A percentile compares a stretch with the other conserved stretches of the same genome.
These are phyloP conservation scores for Lingula anatina DNA, from an alignment of 2,888 invertebrate genomes.

Conservation along the genomic window DNA sequence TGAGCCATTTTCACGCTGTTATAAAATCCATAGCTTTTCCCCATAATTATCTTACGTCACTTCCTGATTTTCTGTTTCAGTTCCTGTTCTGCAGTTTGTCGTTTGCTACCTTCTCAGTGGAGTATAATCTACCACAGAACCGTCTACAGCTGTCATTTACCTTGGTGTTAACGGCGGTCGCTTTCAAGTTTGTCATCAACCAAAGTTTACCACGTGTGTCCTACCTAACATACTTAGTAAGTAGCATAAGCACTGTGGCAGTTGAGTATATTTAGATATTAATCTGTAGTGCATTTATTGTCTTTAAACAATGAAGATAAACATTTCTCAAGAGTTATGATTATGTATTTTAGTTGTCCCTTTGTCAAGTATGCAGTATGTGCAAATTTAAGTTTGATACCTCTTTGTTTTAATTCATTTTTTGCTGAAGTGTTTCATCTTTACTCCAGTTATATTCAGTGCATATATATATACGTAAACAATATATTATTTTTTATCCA, in stretches of 20 bases:
- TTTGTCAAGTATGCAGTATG: background rate
- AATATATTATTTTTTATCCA: background rate
- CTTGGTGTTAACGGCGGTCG: constrained; percentile 48
- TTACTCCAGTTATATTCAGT: background rate
- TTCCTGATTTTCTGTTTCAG: constrained; percentile 30
- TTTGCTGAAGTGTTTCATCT: background rate
- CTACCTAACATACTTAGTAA: constrained; percentile 49
- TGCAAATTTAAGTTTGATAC: too few species aligned
- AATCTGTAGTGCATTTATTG: background rate
- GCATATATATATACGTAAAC: background rate
- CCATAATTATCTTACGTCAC: too few species aligned
- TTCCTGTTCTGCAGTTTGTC: constrained; percentile 48
- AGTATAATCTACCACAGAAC: constrained; percentile 40
- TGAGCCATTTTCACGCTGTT: too few species aligned
- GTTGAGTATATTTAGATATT: background rate
- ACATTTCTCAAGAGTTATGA: background rate
- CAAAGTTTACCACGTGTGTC: constrained; percentile 49
- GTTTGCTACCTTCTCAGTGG: constrained; percentile 49
- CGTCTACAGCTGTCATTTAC: constrained; percentile 49
- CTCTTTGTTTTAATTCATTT: background rate
- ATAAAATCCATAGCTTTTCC: too few species aligned
- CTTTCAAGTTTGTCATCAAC: constrained; percentile 51
- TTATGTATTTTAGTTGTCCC: background rate
- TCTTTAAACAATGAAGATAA: background rate
- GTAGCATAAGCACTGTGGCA: constrained; percentile 4